A percentile compares a stretch with the other conserved stretches of the same genome.
phyloP scores from a whole-genome alignment of 2,113 vertebrate species.

The Zeus faber region DNA sequence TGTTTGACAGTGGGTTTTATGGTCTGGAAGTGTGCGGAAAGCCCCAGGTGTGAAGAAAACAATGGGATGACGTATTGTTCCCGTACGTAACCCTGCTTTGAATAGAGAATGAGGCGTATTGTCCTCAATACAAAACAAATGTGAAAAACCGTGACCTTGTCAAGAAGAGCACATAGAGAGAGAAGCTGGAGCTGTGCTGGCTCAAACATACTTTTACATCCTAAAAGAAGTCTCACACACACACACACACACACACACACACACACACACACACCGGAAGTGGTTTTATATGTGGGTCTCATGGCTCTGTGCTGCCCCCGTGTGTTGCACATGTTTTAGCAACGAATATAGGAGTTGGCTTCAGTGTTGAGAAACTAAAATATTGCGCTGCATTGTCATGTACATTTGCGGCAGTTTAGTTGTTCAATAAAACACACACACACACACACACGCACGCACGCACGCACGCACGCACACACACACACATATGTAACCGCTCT shows the following conservation, averaged over 20 bases:
- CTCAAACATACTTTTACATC: too few relatives aligned
- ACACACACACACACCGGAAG: too few relatives aligned
- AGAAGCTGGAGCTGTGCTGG: not conserved
- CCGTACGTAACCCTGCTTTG: slow-evolving; percentile 40
- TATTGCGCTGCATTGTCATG: too few relatives aligned
- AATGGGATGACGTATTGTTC: slow-evolving; percentile 39
- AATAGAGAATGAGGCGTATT: slow-evolving; percentile 27
- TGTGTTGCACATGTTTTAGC: slow-evolving; percentile 25
- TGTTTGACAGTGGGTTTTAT: slow-evolving; percentile 29
- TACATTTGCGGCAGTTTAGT: too few relatives aligned
- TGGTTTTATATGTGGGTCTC: too few relatives aligned
- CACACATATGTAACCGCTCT: too few relatives aligned
- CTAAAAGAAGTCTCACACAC: too few relatives aligned
- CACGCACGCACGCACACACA: too few relatives aligned
- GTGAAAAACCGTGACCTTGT: slow-evolving; percentile 29
- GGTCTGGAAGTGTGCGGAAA: slow-evolving; percentile 13
- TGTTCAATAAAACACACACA: too few relatives aligned
- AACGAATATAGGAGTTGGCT: not conserved
- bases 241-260: too few relatives aligned
- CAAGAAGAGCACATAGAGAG: slow-evolving; percentile 18
- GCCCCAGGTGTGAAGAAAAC: slow-evolving; percentile 29
- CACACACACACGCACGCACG: too few relatives aligned
- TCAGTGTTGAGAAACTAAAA: too few relatives aligned
- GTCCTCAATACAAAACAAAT: slow-evolving; percentile 1
- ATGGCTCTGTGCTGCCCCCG: slow-evolving; percentile 45